phyloP scores from a whole-genome alignment of 2,113 vertebrate species.

The Odontophorus gujanensis region DNA sequence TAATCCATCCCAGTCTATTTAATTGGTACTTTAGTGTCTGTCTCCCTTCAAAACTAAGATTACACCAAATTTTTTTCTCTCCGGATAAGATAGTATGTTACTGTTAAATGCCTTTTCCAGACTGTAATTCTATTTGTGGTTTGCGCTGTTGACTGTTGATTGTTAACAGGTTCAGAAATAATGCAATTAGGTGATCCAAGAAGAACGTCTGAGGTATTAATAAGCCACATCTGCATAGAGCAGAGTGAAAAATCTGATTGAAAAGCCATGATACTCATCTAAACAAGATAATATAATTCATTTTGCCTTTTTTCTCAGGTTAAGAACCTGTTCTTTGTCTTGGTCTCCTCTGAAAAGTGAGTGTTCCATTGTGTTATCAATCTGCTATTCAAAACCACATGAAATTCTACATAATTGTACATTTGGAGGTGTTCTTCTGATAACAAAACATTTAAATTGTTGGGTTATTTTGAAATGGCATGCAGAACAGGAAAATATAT shows the following conservation, averaged over 20 bases:
- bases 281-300: slow-evolving; percentile 75
- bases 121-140: slow-evolving; percentile 77
- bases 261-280: slow-evolving; percentile 70
- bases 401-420: background rate
- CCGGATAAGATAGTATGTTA: slow-evolving; percentile 68
- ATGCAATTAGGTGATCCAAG: slow-evolving; percentile 76
- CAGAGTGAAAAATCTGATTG: slow-evolving; percentile 73
- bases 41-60: slow-evolving; percentile 51
- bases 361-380: slow-evolving; percentile 15
- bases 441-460: slow-evolving; percentile 1
- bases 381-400: background rate
- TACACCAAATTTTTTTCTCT: slow-evolving; percentile 22
- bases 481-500: background rate
- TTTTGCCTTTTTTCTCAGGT: slow-evolving; percentile 70
- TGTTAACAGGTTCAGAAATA: slow-evolving; percentile 83
- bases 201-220: slow-evolving; percentile 76
- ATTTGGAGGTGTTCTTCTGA: background rate
- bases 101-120: slow-evolving; percentile 72
- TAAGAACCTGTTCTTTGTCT: slow-evolving; percentile 68
- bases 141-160: slow-evolving; percentile 79
- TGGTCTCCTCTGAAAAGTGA: slow-evolving; percentile 52
- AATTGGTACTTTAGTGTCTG: slow-evolving; percentile 42
- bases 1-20: slow-evolving; percentile 19
- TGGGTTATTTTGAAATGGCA: background rate
- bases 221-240: slow-evolving; percentile 72